phyloP scores from a whole-genome alignment of 2,113 vertebrate species.

The Pteruthius melanotis region DNA sequence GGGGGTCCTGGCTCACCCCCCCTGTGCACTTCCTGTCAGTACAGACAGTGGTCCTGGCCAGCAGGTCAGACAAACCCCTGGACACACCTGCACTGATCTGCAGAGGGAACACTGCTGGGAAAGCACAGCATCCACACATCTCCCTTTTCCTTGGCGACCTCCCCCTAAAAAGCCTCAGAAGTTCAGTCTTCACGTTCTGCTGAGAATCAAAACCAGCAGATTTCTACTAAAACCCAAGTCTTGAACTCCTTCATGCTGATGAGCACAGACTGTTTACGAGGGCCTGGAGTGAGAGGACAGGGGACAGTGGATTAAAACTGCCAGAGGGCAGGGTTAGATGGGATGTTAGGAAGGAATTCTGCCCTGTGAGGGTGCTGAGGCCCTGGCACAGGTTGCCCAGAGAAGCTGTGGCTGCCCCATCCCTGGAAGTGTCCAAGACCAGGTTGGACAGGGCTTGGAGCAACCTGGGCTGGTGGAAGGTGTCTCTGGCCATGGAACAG shows the following conservation, averaged over 20 bases:
- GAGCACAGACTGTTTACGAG: background rate
- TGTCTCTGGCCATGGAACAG: background rate
- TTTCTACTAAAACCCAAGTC: background rate
- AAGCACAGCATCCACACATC: background rate
- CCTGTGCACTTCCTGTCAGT: background rate
- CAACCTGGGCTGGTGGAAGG: background rate
- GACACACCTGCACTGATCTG: background rate
- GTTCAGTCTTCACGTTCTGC: background rate
- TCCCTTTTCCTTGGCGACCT: background rate
- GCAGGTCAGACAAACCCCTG: background rate
- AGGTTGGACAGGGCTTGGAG: rapidly evolving
- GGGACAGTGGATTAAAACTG: background rate
- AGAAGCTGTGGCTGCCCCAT: background rate
- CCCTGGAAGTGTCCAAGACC: background rate
- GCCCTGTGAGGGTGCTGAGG: rapidly evolving
- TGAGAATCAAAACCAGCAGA: background rate
- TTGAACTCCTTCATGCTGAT: background rate
- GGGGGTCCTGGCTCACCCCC: background rate
- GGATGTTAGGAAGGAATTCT: background rate
- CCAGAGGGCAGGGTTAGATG: background rate
- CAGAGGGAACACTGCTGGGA: background rate
- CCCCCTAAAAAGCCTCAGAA: background rate
- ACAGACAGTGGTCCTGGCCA: background rate
- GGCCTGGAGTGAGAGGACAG: background rate
- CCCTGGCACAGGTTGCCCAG: background rate